Evolutionary conservation across 2,888 invertebrate species (phyloP), one percentile per base, ranked within the genome.

Genomic region (Sphaeridia pumilis): DNA sequence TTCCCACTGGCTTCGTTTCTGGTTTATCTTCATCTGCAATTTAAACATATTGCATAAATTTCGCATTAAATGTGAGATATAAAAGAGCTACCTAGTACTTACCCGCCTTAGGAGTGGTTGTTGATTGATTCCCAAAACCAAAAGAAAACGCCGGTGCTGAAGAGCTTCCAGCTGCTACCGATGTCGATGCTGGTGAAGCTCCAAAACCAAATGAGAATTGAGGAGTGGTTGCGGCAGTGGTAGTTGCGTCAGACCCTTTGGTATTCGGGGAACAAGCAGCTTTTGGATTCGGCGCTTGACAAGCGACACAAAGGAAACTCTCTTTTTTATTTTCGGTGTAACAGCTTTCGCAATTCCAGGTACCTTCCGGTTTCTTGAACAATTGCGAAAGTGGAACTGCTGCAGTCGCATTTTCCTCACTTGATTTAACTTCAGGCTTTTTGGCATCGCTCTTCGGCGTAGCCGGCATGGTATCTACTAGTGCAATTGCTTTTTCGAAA

Each of bases 291-390:
- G 70, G 68, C 3, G 75, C 69, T 57, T 71, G 70, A 64, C 80
- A 80, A 2, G 78, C 76, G 1, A 71, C 69, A 67, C 81, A 81
- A 49, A 72, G 72, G 1, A 46, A 65, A 1, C 65, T 65, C 0
- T 70, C 72, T 2, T 66, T 65, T 49, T 74, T 71, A 63, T 80
- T 81, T 47, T 70, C 70, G 2, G 79, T 68, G 73, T 79, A 72
- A 65, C 81, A 81, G 2, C 70, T 70, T 20, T 70, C 67, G 61
- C 81, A 81, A 55, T 75, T 74, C 81, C 81, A 82, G 5, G 74
- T 72, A 38, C 71, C 71, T 26, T 68, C 60, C 1, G 72, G 68
- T 52, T 70, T 70, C 57, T 71, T 72, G 46, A 72, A 72, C 10
- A 58, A 3, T 34, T 56, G 44, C 1, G 59, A 51, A 12, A 59